Base-by-base conservation (phyloP, 2,797 vertebrate species). In the Neosalanx taihuensis region DNA sequence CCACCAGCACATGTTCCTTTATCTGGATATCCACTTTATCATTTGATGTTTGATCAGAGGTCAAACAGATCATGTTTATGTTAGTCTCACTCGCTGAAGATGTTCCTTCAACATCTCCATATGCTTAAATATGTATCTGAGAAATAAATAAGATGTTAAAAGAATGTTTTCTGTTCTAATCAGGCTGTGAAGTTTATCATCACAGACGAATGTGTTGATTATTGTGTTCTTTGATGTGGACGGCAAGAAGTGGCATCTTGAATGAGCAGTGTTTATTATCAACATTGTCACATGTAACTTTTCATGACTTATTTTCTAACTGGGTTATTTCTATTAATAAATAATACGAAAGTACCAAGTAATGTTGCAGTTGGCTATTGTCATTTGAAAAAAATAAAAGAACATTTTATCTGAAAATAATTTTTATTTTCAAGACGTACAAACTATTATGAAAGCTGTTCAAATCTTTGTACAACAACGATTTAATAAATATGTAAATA, bases 401-500 rank as follows among this genome's bases (percentile, higher is more conserved):
- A n/a, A n/a, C n/a, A 35, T 1, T 5, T 12, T 41, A 61, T 69
- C 65, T 37, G 64, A 72, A 73, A 73, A 64, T 31, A 46, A 9
- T 73, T 69, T 69, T 73, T 73, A 68, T 20, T 68, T 46, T 35
- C 49, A 41, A 51, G 15, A 61, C 31, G 60, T 67, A 61, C 57
- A 37, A 69, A 69, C 66, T 67, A 53, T 31, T 64, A 61, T 18
- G 15, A 41, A 57, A 65, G 67, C 67, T 46, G 31, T 64, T 65
- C 30, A 69, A 20, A 64, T 64, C 17, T 69, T 60, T 72, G 63
- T 31, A 70, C 61, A 49, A 33, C 18, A 20, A 59, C 23, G 41
- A 41, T 61, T 30, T 37, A 61, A 66, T 72, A 72, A 66, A 72
- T 72, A 72, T 23, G 23, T 66, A 41, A 74, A 70, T n/a, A 56